Evolutionary conservation across 64 coral and sea anemone genomes (phyloP), one percentile per base, ranked within the genome.

Genomic region (Cladopsammia gracilis): DNA sequence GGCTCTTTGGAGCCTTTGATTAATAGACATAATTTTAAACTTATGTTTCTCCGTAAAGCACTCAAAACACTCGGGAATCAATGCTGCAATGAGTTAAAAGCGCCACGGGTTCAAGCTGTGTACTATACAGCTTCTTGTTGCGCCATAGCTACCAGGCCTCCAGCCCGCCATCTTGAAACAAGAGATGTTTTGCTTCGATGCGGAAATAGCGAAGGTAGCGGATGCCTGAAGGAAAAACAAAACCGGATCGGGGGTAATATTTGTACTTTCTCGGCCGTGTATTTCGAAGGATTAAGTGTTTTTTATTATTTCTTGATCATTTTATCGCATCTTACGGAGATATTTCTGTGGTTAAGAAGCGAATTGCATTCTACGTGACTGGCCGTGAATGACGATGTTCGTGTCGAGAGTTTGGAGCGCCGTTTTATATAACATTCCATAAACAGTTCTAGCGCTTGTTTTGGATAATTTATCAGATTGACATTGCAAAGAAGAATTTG

Each of bases 191-290:
- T 4, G 11, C 52, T 54, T 54, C 52, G 10, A 66, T 83, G 79
- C 79, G 79, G 79, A 83, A 83, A 83, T 67, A 49, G 71, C 13
- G 2, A 16, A 46, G 71, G n/a, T n/a, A n/a, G 42, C 13, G 71
- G 14, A 74, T 48, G 2, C 25, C 2, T 3, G 0, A 50, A 19
- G 43, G 26, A 8, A 45, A 71, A 74, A 48, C 13, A 46, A 19
- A 11, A 6, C 5, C 14, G 4, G 15, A 15, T 74, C 19, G 15
- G 3, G 5, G 7, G 34, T 74, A 44, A 48, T 12, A 74, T 65
- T 83, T n/a, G 19, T 8, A 22, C 4, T 83, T 48, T 83, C 12
- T 12, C 43, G 20, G n/a, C n/a, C n/a, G 45, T 12, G 23, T 66
- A 20, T 0, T 1, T 49, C 10, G 45, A 83, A 46, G 19, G 5